These are phyloP conservation scores for Amiota communis DNA, from an alignment of 2,888 invertebrate species.

Conservation along the genomic window DNA sequence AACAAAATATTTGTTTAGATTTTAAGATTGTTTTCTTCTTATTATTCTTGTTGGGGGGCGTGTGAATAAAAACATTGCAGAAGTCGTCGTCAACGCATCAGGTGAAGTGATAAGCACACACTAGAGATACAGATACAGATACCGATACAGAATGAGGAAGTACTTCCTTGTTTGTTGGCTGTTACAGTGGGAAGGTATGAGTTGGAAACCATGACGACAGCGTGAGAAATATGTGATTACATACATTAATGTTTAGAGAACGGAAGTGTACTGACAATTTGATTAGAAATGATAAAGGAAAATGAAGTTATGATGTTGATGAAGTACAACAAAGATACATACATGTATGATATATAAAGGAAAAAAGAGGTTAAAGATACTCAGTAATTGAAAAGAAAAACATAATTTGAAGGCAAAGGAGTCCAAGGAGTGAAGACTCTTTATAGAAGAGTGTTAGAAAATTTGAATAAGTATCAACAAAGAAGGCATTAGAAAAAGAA, in stretches of 20 bases:
- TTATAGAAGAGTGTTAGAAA: too few species aligned
- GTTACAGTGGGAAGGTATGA: slow-evolving; percentile 22
- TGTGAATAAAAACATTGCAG: slow-evolving; percentile 28
- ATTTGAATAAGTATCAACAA: too few species aligned
- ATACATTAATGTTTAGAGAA: neutral
- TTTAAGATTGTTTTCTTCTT: slow-evolving; percentile 38
- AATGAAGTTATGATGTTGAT: too few species aligned
- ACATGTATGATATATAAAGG: too few species aligned
- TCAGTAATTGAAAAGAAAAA: too few species aligned
- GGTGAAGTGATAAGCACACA: neutral
- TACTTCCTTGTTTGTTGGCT: neutral
- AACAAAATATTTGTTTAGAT: too few species aligned
- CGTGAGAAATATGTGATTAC: slow-evolving; percentile 55
- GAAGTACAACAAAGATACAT: too few species aligned
- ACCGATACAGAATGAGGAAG: neutral
- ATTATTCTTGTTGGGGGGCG: slow-evolving; percentile 10
- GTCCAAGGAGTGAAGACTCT: too few species aligned
- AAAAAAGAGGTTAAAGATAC: too few species aligned
- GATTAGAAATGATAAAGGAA: too few species aligned
- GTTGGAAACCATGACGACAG: slow-evolving; percentile 48
- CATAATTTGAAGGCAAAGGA: too few species aligned
- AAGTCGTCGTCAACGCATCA: neutral
- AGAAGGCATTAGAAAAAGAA: too few species aligned
- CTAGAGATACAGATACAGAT: neutral
- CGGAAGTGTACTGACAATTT: neutral